phyloP scores from a whole-genome alignment of 2,797 vertebrate genomes.

The Cephalopachus bancanus region DNA sequence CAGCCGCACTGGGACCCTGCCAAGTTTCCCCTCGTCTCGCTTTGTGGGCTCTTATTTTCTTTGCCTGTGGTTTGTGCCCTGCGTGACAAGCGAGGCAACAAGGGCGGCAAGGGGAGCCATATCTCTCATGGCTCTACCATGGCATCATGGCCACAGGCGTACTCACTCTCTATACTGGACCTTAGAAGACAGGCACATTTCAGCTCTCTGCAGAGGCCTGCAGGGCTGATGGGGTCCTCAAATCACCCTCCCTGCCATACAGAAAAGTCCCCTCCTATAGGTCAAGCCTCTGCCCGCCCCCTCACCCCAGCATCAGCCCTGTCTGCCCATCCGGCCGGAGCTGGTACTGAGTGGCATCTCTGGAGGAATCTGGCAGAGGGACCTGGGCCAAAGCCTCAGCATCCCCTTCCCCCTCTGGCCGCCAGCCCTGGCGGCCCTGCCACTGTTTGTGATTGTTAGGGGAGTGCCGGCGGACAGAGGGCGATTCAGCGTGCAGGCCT shows the following conservation, averaged over 20 bases:
- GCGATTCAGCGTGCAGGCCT: constrained; percentile 84
- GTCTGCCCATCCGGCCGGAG: constrained; percentile 55
- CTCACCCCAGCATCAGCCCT: constrained; percentile 80
- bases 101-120: not conserved
- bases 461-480: constrained; percentile 81
- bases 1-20: not conserved
- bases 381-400: constrained; percentile 74
- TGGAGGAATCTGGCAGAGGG: constrained; percentile 77
- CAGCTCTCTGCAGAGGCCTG: constrained; percentile 32
- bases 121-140: not conserved
- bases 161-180: not conserved
- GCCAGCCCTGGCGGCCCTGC: constrained; percentile 65
- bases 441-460: constrained; percentile 85
- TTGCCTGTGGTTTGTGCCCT: not conserved
- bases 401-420: constrained; percentile 73
- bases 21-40: not conserved
- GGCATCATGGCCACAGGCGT: not conserved
- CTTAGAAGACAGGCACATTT: constrained; percentile 31
- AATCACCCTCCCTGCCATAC: not conserved
- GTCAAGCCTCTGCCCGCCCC: constrained; percentile 76
- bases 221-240: not conserved
- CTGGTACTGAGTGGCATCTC: constrained; percentile 88
- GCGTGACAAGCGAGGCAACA: not conserved
- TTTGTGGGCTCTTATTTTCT: not conserved
- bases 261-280: constrained; percentile 77